Evolutionary conservation across 1,140 invertebrate species (phyloP).

Genomic region (Pteromalus puparum): DNA sequence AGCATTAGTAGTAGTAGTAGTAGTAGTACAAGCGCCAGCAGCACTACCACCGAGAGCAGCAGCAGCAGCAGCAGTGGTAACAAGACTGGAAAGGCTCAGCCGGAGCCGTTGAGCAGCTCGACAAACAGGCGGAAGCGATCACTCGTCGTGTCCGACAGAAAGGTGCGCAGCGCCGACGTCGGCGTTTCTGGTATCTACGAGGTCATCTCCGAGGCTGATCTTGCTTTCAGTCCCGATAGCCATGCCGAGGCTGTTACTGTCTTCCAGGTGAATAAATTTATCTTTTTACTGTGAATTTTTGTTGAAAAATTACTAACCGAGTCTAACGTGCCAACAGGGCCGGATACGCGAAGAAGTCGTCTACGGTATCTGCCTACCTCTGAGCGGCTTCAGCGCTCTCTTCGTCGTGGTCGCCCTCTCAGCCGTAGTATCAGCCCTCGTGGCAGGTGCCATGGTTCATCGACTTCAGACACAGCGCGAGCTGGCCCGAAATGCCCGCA

Average conservation of each 20-base stretch:
- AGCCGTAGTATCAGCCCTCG: conserved; percentile 87
- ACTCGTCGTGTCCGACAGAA: conserved; percentile 82
- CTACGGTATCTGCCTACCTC: conserved; percentile 93
- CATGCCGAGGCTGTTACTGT: conserved; percentile 88
- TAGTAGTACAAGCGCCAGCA: neutral
- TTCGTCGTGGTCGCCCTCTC: conserved; percentile 91
- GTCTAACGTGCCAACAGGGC: conserved; percentile 76
- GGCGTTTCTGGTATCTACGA: conserved; percentile 91
- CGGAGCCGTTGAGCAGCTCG: conserved; percentile 58
- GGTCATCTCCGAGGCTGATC: conserved; percentile 93
- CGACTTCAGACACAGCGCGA: conserved; percentile 85
- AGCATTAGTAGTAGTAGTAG: neutral
- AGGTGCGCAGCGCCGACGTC: conserved; percentile 87
- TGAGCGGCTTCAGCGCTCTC: conserved; percentile 89
- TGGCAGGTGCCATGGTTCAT: conserved; percentile 85
- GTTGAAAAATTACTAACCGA: neutral
- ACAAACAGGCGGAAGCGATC: conserved; percentile 78
- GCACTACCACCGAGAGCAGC: neutral
- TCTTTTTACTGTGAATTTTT: neutral
- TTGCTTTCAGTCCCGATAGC: conserved; percentile 91
- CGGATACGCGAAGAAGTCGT: conserved; percentile 91
- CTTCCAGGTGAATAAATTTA: conserved; percentile 72
- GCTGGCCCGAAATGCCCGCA: conserved; percentile 73
- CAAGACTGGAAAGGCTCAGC: neutral
- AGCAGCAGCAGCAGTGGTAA: neutral